Evolutionary conservation across 2,888 invertebrate genomes (phyloP), one percentile per base, ranked within the genome.

Genomic region (Gnatocerus cornutus): DNA sequence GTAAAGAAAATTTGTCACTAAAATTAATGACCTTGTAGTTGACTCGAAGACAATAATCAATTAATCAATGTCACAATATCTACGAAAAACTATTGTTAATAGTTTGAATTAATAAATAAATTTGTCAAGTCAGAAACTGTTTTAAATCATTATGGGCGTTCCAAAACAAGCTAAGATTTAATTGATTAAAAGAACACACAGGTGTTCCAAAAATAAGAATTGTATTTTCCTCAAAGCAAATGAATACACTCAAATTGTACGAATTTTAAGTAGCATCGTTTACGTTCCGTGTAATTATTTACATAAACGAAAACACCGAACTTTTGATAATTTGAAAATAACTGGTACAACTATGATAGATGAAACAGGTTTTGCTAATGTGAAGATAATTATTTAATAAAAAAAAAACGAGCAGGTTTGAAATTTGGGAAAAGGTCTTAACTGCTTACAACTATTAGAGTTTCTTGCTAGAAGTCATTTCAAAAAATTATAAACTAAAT

Each of bases 1-100:
- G n/a, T n/a, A n/a, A n/a, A n/a, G n/a, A n/a, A n/a, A n/a, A n/a
- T n/a, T 33, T 33, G 33, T 9, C 33, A 33, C 33, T n/a, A 33
- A 33, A 33, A 33, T 33, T 33, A 33, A 33, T 33, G n/a, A n/a
- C 33, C 33, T 33, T 33, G 33, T 33, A 33, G 33, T 33, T 33
- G 2, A 33, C 3, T 33, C 6, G 33, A 33, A 33, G 6, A 33
- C 33, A 33, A 33, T 33, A n/a, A 4, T 33, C n/a, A 33, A 33
- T 33, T n/a, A 2, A 33, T 33, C 33, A 33, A 33, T 33, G 33
- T 33, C 33, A 33, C 2, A 7, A n/a, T 33, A n/a, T 33, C n/a
- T 7, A 33, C 3, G 2, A 33, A 33, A 33, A 33, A 33, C 33
- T 33, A 33, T 33, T 9, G 33, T 33, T 33, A 33, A 33, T 33